These are phyloP conservation scores for Chiroxiphia lanceolata DNA, from an alignment of 2,797 vertebrate genomes.

Conservation along the genomic window DNA sequence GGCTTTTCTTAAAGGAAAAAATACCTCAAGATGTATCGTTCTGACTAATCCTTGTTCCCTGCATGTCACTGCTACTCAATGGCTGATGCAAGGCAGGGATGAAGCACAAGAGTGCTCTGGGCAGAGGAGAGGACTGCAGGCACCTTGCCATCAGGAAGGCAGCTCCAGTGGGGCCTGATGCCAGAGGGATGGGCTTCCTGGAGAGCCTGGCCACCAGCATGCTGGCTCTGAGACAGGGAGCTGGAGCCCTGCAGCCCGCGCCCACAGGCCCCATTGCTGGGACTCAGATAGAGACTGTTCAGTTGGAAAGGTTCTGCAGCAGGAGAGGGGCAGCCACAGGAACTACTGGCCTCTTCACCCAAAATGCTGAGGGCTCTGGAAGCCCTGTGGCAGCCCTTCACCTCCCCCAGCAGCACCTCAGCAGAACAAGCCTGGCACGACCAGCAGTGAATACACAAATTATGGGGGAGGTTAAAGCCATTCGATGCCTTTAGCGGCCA, in stretches of 20 bases:
- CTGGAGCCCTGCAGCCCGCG: background rate
- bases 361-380: background rate
- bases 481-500: background rate
- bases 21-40: background rate
- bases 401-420: background rate
- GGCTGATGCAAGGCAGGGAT: background rate
- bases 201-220: background rate
- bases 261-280: background rate
- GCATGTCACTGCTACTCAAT: background rate
- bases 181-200: background rate
- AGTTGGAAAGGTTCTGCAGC: background rate
- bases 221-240: background rate
- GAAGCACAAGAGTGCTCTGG: background rate
- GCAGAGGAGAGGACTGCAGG: background rate
- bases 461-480: background rate
- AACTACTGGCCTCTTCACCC: background rate
- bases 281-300: background rate
- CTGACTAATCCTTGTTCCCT: background rate
- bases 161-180: background rate
- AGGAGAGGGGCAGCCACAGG: background rate
- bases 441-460: background rate
- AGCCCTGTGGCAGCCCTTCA: background rate
- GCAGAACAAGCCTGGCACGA: background rate
- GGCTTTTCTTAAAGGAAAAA: background rate
- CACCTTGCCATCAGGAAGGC: accelerated